Percentiles rank a stretch among this genome's conserved stretches.
Conservation (phyloP, 2,888 invertebrate species). For the Malthinus flaveolus region DNA sequence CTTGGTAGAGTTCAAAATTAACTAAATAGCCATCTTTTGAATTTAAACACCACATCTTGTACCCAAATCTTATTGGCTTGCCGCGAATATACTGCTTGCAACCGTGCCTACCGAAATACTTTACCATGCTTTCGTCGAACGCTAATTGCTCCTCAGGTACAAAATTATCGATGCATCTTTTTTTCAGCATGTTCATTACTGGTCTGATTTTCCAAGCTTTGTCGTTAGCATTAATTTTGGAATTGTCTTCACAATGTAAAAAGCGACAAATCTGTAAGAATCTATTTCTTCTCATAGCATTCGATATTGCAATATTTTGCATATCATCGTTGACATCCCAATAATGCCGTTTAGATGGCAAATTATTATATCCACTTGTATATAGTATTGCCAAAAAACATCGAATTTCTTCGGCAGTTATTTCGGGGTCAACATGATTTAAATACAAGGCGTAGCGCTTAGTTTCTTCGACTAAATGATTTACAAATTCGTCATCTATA, state of each 20-base stretch:
- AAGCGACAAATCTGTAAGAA: background rate
- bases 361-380: background rate
- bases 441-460: no score
- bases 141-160: slow-evolving; percentile 22
- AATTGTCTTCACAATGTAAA: background rate
- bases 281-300: slow-evolving; percentile 1
- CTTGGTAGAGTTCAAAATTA: slow-evolving; percentile 32
- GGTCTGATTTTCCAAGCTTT: slow-evolving; percentile 28
- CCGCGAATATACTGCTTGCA: background rate
- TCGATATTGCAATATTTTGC: background rate
- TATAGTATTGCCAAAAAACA: background rate
- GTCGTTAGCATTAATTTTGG: slow-evolving; percentile 17
- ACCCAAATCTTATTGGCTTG: slow-evolving; percentile 23
- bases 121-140: slow-evolving; percentile 40
- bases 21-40: slow-evolving; percentile 29
- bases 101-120: slow-evolving; percentile 41
- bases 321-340: background rate
- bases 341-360: no score
- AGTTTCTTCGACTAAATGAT: no score
- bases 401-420: background rate
- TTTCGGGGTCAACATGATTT: background rate
- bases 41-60: slow-evolving; percentile 29
- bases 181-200: slow-evolving; percentile 15
- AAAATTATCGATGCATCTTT: background rate
- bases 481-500: no score